phyloP scores from a whole-genome alignment of 2,113 vertebrate genomes.

The Scatophagus argus region DNA sequence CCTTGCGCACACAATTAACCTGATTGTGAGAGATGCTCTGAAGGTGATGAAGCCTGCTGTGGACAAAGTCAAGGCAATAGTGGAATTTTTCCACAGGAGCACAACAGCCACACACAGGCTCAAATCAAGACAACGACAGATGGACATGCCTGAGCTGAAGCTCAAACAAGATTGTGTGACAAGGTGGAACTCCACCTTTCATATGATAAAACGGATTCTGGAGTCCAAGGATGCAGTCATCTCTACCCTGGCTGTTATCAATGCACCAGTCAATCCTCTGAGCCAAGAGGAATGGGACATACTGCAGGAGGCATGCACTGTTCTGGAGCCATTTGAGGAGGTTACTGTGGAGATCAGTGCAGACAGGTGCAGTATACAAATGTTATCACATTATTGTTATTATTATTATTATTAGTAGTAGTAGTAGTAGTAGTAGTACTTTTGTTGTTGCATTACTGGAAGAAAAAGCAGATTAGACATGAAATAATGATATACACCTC shows the following conservation, averaged over 20 bases:
- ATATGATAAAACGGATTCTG: constrained; percentile 31
- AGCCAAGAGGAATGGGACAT: neutral
- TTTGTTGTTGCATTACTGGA: too few relatives aligned
- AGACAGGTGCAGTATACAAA: neutral
- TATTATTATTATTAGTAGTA: too few relatives aligned
- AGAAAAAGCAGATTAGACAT: too few relatives aligned
- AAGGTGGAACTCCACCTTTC: constrained; percentile 41
- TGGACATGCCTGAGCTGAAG: constrained; percentile 24
- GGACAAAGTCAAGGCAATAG: too few relatives aligned
- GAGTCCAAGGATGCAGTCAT: neutral
- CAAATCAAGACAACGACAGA: constrained; percentile 34
- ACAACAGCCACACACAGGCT: constrained; percentile 20
- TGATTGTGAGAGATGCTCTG: too few relatives aligned
- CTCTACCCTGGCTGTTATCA: neutral
- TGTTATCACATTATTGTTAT: too few relatives aligned
- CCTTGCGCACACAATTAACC: too few relatives aligned
- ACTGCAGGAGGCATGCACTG: neutral
- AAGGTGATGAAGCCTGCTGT: too few relatives aligned
- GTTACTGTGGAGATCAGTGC: constrained; percentile 1
- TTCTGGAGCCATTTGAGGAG: neutral
- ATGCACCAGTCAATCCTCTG: neutral
- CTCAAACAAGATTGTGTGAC: constrained; percentile 42
- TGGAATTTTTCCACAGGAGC: neutral
- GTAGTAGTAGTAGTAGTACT: too few relatives aligned
- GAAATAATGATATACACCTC: too few relatives aligned